Evolutionary conservation across 92 coral and sea anemone genomes (phyloP).

Genomic region (Metridium senile): DNA sequence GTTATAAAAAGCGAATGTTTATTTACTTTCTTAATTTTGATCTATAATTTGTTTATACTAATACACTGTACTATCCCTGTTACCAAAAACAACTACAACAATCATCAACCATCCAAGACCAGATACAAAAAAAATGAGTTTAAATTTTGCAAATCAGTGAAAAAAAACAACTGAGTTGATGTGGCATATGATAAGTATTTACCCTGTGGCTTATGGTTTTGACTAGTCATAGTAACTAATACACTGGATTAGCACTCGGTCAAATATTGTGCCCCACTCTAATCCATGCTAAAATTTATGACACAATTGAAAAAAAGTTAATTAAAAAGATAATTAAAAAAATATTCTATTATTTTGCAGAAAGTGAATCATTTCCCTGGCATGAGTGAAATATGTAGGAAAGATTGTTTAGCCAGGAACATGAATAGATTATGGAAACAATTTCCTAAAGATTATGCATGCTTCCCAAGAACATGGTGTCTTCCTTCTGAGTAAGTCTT

Average conservation of each 20-base stretch:
- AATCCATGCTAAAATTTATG: neutral
- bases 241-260: neutral
- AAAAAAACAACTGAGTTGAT: neutral
- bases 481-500: slow-evolving; percentile 94
- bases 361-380: slow-evolving; percentile 99
- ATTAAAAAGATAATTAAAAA: neutral
- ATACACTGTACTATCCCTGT: too few species aligned
- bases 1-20: neutral
- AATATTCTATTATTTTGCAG: slow-evolving; percentile 65
- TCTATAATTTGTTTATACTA: neutral
- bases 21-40: neutral
- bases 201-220: neutral
- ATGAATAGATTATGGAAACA: slow-evolving; percentile 98
- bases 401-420: slow-evolving; percentile 92
- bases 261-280: neutral
- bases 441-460: slow-evolving; percentile 96
- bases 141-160: neutral
- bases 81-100: neutral
- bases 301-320: neutral
- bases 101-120: too few species aligned
- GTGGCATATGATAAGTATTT: neutral
- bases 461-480: slow-evolving; percentile 97
- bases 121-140: too few species aligned
- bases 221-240: too few species aligned
- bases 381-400: slow-evolving; percentile 97